Evolutionary conservation across 2,797 vertebrate species (phyloP), one percentile per base, ranked within the genome.

Genomic region (Tadarida brasiliensis): DNA sequence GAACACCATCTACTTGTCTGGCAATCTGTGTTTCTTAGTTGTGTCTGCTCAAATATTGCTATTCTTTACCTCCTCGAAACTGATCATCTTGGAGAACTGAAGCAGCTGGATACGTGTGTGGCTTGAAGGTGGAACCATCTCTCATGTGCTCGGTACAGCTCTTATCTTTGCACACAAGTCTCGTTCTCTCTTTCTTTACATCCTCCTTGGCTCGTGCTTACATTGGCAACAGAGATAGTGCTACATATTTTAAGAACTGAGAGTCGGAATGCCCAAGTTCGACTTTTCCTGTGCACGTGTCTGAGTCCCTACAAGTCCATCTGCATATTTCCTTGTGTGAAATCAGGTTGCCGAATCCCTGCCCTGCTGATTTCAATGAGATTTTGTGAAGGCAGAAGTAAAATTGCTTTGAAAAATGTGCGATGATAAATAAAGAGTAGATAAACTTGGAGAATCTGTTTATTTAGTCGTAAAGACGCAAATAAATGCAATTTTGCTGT

Each of bases 381-480:
- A 12, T 63, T 65, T 90, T 92, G 82, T 76, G 57, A 85, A 96
- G 24, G 35, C 44, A 94, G 33, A 90, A 77, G 35, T 68, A n/a
- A 87, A 94, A 87, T 90, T 90, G 70, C 80, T 93, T 93, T 95
- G 92, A 93, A 65, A 96, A 81, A 94, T 94, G 44, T 47, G 22
- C 54, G 47, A 61, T 28, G 71, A 78, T 94, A 96, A 90, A 56
- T 30, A 87, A 81, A 76, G n/a, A 80, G 28, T 51, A 61, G 35
- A 54, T 76, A 57, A 86, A 77, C 63, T 83, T 65, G 39, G 16
- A 57, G 49, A 87, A 85, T 93, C 39, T 87, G 76, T 94, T 85
- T 90, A 84, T 70, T 95, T 82, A 70, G 59, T 39, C 71, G 78
- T 44, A 87, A 78, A 90, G 47, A 77, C 47, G 26, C 17, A 59